Base-by-base conservation (phyloP, 2,888 invertebrate genomes). In the Catonia carolina region DNA sequence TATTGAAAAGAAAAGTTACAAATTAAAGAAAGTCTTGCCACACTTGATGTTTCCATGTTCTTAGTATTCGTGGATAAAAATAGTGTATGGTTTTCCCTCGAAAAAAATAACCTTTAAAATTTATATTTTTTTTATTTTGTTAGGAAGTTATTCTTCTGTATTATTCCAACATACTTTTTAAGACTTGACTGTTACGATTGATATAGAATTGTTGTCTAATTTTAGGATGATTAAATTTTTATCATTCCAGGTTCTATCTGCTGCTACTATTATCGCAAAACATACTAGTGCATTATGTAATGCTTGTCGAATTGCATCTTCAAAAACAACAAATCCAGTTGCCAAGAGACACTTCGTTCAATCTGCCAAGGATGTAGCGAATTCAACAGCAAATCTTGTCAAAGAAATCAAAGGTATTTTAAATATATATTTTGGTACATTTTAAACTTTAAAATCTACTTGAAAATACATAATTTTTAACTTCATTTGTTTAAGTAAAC, bases 321-420 rank as follows among this genome's bases (percentile, higher is more conserved):
- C 89, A 62, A 89, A 89, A 69, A 93, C 94, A 1, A 82, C 79
- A 57, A 92, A 92, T 73, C 90, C 95, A 0, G 88, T 89, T 2
- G 94, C 94, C 55, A 97, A 97, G 75, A 76, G 95, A 31, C 96
- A 96, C 73, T 97, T 99, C 73, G 96, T 99, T 54, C 94, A 97
- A 71, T 89, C 93, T 62, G 98, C 98, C 54, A 95, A 96, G 72
- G 95, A 97, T 68, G 94, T 99, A 1, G 98, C 98, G 50, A 92
- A 92, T 73, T 91, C 91, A 15, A 99, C 99, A 1, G 91, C 96
- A 0, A 84, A 85, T 62, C 80, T 99, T 17, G 97, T 99, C 17
- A 92, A 90, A 72, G 90, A 94, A 71, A 96, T 98, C 67, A 98
- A 97, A 76, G 86, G 63, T 63, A 31, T 20, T n/a, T 39, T 22